A percentile compares a stretch with the other conserved stretches of the same genome.
These are phyloP conservation scores for Reticulitermes speratus DNA, from an alignment of 1,140 invertebrate genomes.

Conservation along the genomic window DNA sequence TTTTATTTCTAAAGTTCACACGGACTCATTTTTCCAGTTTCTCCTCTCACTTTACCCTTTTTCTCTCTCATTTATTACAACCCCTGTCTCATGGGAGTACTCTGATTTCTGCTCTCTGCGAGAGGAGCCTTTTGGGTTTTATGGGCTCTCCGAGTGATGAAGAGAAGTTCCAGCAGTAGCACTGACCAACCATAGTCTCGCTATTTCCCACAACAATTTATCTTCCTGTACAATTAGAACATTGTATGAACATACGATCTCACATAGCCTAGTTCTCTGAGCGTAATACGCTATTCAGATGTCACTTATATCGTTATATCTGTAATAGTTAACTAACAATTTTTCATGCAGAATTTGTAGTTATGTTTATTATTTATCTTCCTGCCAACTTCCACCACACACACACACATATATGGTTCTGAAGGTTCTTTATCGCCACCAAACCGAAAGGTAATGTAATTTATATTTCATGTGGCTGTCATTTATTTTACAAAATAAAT, in stretches of 20 bases:
- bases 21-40: not conserved
- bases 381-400: too few species aligned
- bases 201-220: not conserved
- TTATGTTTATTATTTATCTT: too few species aligned
- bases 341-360: too few species aligned
- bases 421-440: too few species aligned
- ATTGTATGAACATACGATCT: too few species aligned
- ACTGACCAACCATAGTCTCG: not conserved
- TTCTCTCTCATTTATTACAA: not conserved
- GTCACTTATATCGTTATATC: not conserved
- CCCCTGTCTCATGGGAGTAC: not conserved
- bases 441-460: too few species aligned
- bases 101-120: not conserved
- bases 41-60: not conserved
- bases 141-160: not conserved
- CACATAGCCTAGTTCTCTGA: too few species aligned
- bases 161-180: not conserved
- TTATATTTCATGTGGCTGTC: too few species aligned
- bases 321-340: too few species aligned
- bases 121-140: not conserved
- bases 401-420: too few species aligned
- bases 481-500: too few species aligned
- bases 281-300: not conserved
- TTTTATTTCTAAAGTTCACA: conserved; percentile 1
- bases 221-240: not conserved